Base-by-base conservation (phyloP, 2,113 vertebrate species). In the Notothenia coriiceps region DNA sequence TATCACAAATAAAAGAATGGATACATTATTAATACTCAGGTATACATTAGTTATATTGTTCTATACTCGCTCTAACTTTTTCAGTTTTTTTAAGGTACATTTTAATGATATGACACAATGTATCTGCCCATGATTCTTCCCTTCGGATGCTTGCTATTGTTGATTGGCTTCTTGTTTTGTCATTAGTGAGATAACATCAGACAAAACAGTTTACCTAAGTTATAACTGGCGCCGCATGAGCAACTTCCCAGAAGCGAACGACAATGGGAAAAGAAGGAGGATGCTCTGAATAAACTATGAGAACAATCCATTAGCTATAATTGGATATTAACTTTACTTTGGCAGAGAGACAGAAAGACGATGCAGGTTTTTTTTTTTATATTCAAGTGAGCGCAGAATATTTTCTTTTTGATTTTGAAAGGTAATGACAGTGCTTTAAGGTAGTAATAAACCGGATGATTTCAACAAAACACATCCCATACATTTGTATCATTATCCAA, bases 281-380 rank as follows among this genome's bases (percentile, higher is more conserved):
- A 92, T 83, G 81, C 81, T 10, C 74, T 80, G 70, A 78, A 64
- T 88, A 87, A 90, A 88, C 88, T 14, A 54, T 47, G 68, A 68
- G 80, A 88, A 90, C 89, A 91, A 90, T 91, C 85, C 88, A 85
- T 86, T 80, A 80, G 80, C 74, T 82, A 81, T 81, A 78, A 84
- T 79, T 44, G 65, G 87, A 73, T 44, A 61, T 66, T 83, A 74
- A 77, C 66, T 61, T 76, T 59, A 70, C 65, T 79, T 59, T 80
- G 71, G 72, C 76, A 84, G 74, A 88, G 68, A 80, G 20, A 50
- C 25, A 56, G 15, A 12, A 49, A 73, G 51, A 80, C 80, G 87
- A 92, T 87, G 88, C 50, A 55, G 17, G 7, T 46, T 78, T 76
- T 71, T 86, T 86, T 86, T 88, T 85, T 88, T 67, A 22, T 68